phyloP scores from a whole-genome alignment of 1,140 invertebrate species.

The Leptinotarsa defecta region DNA sequence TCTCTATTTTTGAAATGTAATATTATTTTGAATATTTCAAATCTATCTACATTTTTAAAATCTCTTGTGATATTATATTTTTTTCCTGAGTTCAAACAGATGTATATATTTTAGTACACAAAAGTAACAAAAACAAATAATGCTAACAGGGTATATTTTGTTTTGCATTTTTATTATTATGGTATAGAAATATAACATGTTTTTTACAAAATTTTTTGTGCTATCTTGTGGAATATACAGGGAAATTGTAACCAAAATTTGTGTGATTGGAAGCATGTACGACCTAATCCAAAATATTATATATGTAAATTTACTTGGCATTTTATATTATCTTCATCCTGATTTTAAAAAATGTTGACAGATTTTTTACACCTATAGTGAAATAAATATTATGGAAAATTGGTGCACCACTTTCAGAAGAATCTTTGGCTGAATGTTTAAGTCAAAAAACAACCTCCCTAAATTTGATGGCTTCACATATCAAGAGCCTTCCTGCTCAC shows the following conservation, averaged over 20 bases:
- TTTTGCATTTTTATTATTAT: constrained; percentile 23
- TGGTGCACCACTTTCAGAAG: too few relatives aligned
- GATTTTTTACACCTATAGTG: too few relatives aligned
- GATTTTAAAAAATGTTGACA: too few relatives aligned
- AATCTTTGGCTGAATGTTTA: too few relatives aligned
- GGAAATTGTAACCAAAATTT: constrained; percentile 24
- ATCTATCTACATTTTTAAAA: constrained; percentile 7
- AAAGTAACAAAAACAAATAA: constrained; percentile 19
- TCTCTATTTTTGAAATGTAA: constrained; percentile 10
- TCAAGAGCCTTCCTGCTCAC: too few relatives aligned
- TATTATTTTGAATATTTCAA: constrained; percentile 5
- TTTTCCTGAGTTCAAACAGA: constrained; percentile 13
- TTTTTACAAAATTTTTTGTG: constrained; percentile 13
- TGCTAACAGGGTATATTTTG: constrained; percentile 25
- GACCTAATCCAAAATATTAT: constrained; percentile 6
- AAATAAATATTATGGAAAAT: too few relatives aligned
- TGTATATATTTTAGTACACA: constrained; percentile 15
- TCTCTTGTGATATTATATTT: constrained; percentile 24
- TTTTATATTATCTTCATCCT: neutral
- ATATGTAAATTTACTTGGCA: neutral
- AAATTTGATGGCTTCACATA: too few relatives aligned
- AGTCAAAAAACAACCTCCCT: too few relatives aligned
- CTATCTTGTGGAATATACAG: constrained; percentile 25
- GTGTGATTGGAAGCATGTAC: constrained; percentile 19
- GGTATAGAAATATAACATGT: neutral